Base-by-base conservation (phyloP, 2,888 invertebrate genomes). In the Leptothorax acervorum region DNA sequence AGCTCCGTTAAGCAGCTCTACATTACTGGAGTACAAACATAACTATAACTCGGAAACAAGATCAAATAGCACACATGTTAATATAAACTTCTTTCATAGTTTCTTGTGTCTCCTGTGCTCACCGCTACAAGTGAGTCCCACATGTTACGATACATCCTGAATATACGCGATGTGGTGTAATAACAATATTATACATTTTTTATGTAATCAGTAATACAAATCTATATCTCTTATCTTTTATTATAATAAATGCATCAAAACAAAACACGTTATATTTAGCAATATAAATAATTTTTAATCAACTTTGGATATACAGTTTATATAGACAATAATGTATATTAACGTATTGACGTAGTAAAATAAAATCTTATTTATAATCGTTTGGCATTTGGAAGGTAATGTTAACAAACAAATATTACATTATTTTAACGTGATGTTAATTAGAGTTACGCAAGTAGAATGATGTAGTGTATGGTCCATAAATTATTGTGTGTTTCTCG, bases 401-500 rank as follows among this genome's bases (percentile, higher is more conserved):
- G 39, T 62, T n/a, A 2, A 39, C 8, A 53, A 65, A 23, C 35
- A 15, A 23, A 18, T 0, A 23, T 6, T 68, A 39, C 8, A 15
- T 66, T 71, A n/a, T 15, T 18, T 15, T 57, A 45, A 63, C 12
- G 9, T 5, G 42, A 57, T 45, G 23, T 60, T 71, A 23, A 60
- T 57, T 57, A 12, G 8, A 71, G n/a, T 23, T 60, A 57, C 18
- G n/a, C 28, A 42, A n/a, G n/a, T 18, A 45, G 42, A 55, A 35
- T 42, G 15, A 4, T 12, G 28, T 9, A 45, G 23, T 12, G 12
- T 9, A 35, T 45, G 18, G 18, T 42, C 31, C n/a, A 66, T 3
- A 70, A 57, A 79, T 79, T 70, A 57, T n/a, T 42, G n/a, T 79
- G 23, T 45, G 57, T 57, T 35, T 35, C 15, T 23, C 12, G 35